Percentiles rank a stretch among this genome's conserved stretches.
These are phyloP conservation scores for Tragopan temminckii DNA, from an alignment of 2,797 vertebrate species.

Conservation along the genomic window DNA sequence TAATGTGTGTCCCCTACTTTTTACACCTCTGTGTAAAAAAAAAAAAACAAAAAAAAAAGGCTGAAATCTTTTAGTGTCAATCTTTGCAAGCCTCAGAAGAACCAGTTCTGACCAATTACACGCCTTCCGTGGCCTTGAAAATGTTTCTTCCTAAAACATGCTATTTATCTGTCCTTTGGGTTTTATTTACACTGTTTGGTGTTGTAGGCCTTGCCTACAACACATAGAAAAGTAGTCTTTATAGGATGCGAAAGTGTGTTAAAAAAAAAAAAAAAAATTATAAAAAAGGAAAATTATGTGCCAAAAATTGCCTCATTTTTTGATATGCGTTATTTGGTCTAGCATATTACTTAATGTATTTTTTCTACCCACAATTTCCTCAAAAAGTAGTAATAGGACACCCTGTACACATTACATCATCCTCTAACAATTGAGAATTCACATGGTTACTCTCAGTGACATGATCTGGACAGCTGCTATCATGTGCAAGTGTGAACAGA, in stretches of 20 bases:
- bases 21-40: neutral
- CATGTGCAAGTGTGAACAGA: fast-evolving
- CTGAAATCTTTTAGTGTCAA: neutral
- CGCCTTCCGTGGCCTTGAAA: neutral
- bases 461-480: neutral
- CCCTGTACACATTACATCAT: neutral
- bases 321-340: neutral
- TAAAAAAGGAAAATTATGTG: fast-evolving
- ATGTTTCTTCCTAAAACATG: neutral
- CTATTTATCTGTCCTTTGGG: neutral
- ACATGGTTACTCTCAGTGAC: neutral
- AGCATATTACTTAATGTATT: fast-evolving
- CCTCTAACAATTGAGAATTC: neutral
- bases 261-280: neutral
- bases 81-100: neutral
- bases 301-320: neutral
- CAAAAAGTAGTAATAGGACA: neutral
- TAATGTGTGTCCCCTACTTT: neutral
- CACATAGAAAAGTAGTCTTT: neutral
- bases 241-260: neutral
- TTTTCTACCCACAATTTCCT: neutral
- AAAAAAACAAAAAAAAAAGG: too few species aligned
- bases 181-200: neutral
- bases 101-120: neutral
- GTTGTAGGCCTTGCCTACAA: neutral